Conservation (phyloP, 1,140 invertebrate species). For the Bicyclus anynana region DNA sequence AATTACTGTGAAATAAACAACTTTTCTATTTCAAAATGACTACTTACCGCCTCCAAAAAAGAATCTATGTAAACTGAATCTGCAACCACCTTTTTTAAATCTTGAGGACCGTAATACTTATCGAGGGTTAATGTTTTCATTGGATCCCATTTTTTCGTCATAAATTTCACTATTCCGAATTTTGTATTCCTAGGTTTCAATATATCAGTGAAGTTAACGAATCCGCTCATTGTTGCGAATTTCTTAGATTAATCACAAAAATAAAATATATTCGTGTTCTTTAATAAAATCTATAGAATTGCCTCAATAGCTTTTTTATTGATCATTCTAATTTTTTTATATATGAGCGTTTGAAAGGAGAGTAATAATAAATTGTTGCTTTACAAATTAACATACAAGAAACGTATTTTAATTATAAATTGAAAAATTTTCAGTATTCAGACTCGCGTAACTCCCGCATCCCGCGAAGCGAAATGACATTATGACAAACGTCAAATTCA, state of each 20-base stretch:
- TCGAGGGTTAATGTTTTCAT: slow-evolving; percentile 42
- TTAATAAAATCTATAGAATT: no score
- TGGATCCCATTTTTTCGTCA: slow-evolving; percentile 54
- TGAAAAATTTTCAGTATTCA: no score
- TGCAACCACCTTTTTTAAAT: slow-evolving; percentile 50
- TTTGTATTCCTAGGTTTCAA: slow-evolving; percentile 55
- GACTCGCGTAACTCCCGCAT: no score
- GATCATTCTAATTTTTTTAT: no score
- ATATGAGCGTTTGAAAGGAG: no score
- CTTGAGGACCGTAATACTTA: slow-evolving; percentile 43
- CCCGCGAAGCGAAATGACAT: no score
- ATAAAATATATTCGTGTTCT: not conserved
- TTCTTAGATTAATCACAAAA: not conserved
- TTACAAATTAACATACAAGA: no score
- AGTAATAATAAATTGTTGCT: no score
- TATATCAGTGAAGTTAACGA: slow-evolving; percentile 52
- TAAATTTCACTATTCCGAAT: slow-evolving; percentile 58
- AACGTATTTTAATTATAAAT: no score
- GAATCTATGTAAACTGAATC: slow-evolving; percentile 55
- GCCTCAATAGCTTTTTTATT: no score
- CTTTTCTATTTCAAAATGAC: not conserved
- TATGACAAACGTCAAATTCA: no score
- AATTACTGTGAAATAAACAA: no score
- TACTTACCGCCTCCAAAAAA: slow-evolving; percentile 55
- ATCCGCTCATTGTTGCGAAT: slow-evolving; percentile 41